Percentiles rank a stretch among this genome's conserved stretches.
phyloP scores from a whole-genome alignment of 2,888 invertebrate species.

The Mythimna albipuncta region DNA sequence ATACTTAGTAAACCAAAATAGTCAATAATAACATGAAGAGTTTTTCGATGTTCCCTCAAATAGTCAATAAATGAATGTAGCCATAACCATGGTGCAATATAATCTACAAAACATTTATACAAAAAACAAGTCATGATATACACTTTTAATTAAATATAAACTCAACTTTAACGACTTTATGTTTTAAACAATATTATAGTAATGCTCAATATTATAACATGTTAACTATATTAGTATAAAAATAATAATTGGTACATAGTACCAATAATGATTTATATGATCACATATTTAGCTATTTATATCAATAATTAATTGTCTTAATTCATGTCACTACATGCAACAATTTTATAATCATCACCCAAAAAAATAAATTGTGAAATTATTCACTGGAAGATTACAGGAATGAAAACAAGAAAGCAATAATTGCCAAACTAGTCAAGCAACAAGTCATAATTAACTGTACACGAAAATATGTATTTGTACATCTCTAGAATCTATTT shows the following conservation, averaged over 20 bases:
- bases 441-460: slow-evolving; percentile 58
- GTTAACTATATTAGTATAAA: slow-evolving; percentile 59
- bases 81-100: slow-evolving; percentile 55
- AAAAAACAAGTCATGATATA: slow-evolving; percentile 48
- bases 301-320: slow-evolving; percentile 56
- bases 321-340: slow-evolving; percentile 43
- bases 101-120: slow-evolving; percentile 41
- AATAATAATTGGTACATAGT: slow-evolving; percentile 78
- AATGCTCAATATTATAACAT: slow-evolving; percentile 41
- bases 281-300: slow-evolving; percentile 67
- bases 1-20: slow-evolving; percentile 60
- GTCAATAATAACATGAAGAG: slow-evolving; percentile 49
- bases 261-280: slow-evolving; percentile 77
- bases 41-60: slow-evolving; percentile 35
- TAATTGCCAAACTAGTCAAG: slow-evolving; percentile 57
- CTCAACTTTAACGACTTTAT: slow-evolving; percentile 44
- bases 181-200: slow-evolving; percentile 39
- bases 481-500: slow-evolving; percentile 73
- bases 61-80: slow-evolving; percentile 36
- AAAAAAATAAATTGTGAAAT: slow-evolving; percentile 44
- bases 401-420: slow-evolving; percentile 52
- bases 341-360: slow-evolving; percentile 29
- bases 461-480: slow-evolving; percentile 70
- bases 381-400: slow-evolving; percentile 56
- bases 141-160: slow-evolving; percentile 42